A percentile compares a stretch with the other conserved stretches of the same genome.
Evolutionary conservation across 2,888 invertebrate genomes (phyloP).

Genomic region (Trypoxylon attenuatum): DNA sequence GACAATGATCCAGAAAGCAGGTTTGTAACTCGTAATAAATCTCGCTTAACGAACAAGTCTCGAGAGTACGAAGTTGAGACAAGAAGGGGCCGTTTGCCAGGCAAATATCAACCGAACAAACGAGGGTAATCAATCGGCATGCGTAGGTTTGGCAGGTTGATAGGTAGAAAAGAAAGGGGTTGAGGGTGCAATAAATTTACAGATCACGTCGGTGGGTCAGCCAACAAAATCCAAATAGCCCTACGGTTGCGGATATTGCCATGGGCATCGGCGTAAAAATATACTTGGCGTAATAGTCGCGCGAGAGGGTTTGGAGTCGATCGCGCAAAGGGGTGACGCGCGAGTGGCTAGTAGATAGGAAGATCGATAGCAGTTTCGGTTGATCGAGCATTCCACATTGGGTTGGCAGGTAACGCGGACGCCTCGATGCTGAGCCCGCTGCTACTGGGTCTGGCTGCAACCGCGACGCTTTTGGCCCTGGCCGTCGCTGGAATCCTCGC

Average conservation of each 20-base stretch:
- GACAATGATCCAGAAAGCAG: too few relatives aligned
- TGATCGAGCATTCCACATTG: constrained; percentile 55
- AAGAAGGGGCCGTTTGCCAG: too few relatives aligned
- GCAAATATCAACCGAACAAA: neutral
- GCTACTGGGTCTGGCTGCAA: constrained; percentile 84
- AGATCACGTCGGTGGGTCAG: neutral
- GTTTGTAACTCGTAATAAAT: too few relatives aligned
- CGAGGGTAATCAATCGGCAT: neutral
- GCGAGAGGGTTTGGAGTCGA: too few relatives aligned
- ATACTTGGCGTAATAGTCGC: constrained; percentile 32
- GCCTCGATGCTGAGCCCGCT: constrained; percentile 80
- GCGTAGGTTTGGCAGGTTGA: too few relatives aligned
- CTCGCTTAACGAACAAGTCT: too few relatives aligned
- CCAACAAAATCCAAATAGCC: constrained; percentile 1
- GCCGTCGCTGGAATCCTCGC: constrained; percentile 86
- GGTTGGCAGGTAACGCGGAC: constrained; percentile 62
- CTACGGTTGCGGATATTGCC: too few relatives aligned
- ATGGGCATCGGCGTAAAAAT: constrained; percentile 10
- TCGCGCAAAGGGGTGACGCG: constrained; percentile 8
- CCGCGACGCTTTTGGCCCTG: constrained; percentile 84
- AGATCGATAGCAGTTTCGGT: constrained; percentile 47
- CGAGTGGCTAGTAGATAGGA: constrained; percentile 21
- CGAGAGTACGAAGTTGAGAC: too few relatives aligned
- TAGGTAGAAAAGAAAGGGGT: neutral
- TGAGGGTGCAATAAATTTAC: constrained; percentile 18